Evolutionary conservation across 2,888 invertebrate genomes (phyloP), one percentile per base, ranked within the genome.

Genomic region (Volucella bombylans): DNA sequence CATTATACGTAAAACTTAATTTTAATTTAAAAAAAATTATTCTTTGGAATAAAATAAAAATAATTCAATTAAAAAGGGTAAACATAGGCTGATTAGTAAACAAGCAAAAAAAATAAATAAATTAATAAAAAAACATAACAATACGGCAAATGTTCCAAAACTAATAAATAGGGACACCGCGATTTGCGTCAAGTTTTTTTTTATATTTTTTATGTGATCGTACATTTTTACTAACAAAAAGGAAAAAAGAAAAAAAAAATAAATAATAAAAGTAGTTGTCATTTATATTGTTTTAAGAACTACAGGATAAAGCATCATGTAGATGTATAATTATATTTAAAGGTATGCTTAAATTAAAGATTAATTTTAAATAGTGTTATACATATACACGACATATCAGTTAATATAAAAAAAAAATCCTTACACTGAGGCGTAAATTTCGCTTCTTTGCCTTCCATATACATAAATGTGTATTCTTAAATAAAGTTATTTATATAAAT

Each of bases 21-120:
- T 68, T 68, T 68, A 55, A 38, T 54, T 45, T 68, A 55, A 68
- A 43, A 68, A 43, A 55, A 55, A 45, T 38, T 55, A 23, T 68
- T 54, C 43, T 55, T 15, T 43, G 23, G 43, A 54, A 14, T 67
- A 41, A 14, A 23, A 50, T 18, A n/a, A 52, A 52, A 31, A 11
- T n/a, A 15, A 23, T 14, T 38, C 15, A 8, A 14, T 31, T 4
- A 31, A 23, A 23, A 31, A 31, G 6, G 31, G 31, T 31, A 31
- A 31, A 31, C 31, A 31, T 31, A 31, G 31, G 31, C 31, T 31
- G 31, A 31, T 23, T 23, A 23, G 2, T 18, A 1, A 18, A 18
- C 6, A 4, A 1, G 3, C 1, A 23, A 67, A 31, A 18, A 43
- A 54, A 54, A 14, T 67, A 39, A 54, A 54, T 10, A 14, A 23